A percentile compares a stretch with the other conserved stretches of the same genome.
Conservation (phyloP, 2,797 vertebrate genomes). For the Linurgus olivaceus region DNA sequence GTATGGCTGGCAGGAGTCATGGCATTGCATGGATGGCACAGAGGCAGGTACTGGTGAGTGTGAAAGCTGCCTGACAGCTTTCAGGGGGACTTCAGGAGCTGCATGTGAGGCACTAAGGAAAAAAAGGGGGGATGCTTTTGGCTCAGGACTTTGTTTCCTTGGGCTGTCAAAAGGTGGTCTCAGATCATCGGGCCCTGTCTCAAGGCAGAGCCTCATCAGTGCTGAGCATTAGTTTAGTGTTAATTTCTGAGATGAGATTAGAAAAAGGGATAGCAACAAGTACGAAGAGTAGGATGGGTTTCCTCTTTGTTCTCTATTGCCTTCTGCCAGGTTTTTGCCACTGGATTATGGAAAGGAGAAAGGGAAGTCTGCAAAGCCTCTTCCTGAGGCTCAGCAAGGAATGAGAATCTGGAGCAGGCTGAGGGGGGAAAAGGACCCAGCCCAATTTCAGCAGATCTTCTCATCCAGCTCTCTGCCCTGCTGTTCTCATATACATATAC, state of each 20-base stretch:
- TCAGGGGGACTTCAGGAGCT: background rate
- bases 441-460: background rate
- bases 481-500: accelerated
- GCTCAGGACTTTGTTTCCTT: background rate
- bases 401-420: background rate
- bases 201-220: background rate
- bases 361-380: background rate
- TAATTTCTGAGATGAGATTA: background rate
- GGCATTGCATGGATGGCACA: background rate
- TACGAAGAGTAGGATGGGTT: background rate
- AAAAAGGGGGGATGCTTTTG: background rate
- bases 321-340: background rate
- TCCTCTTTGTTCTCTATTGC: accelerated
- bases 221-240: background rate
- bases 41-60: background rate
- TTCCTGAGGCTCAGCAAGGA: background rate
- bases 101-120: background rate
- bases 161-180: background rate
- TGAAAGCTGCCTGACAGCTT: background rate
- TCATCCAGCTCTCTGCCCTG: background rate
- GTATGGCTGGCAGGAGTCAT: background rate
- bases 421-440: background rate
- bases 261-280: background rate
- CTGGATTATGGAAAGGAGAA: background rate
- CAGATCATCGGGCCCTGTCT: background rate